Base-by-base conservation (phyloP, 2,888 invertebrate genomes). In the Metallyticus violacea region DNA sequence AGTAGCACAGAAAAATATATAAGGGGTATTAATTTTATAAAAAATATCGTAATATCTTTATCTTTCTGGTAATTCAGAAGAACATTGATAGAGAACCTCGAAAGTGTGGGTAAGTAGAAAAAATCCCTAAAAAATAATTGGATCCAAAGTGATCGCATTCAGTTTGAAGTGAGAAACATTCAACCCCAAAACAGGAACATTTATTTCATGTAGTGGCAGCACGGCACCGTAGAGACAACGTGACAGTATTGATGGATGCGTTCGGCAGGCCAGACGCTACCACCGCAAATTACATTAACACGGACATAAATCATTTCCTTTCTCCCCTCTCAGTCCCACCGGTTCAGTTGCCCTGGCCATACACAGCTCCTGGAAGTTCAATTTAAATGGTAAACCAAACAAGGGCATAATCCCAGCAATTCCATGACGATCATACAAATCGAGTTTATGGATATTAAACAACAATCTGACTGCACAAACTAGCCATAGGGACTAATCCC, bases 281-380 rank as follows among this genome's bases (percentile, higher is more conserved):
- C 22, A 82, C 76, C 76, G 76, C 82, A 82, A 76, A 82, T 82
- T 82, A 82, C 76, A 82, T 82, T 82, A 82, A 82, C 82, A 82
- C 82, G 76, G 26, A n/a, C 76, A 76, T 82, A 82, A 82, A 82
- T 82, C 82, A 82, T 82, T n/a, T 15, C 76, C 82, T 22, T 7
- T 26, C 15, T 26, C 26, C 15, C 82, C 82, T 62, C 26, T 15
- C 22, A 9, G 22, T 62, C 40, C 40, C 40, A 62, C 40, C 40
- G 40, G 40, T 62, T 62, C n/a, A 22, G 40, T 62, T 15, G 15
- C 40, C 40, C 82, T 76, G 26, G n/a, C 22, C 76, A 40, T 9
- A 29, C 82, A 62, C 40, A 76, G 25, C 82, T 62, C 40, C 15
- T 62, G 40, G 15, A 62, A 76, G 82, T 82, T 76, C 26, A 26